phyloP scores from a whole-genome alignment of 2,888 invertebrate species.

The Ennomos erosarius region DNA sequence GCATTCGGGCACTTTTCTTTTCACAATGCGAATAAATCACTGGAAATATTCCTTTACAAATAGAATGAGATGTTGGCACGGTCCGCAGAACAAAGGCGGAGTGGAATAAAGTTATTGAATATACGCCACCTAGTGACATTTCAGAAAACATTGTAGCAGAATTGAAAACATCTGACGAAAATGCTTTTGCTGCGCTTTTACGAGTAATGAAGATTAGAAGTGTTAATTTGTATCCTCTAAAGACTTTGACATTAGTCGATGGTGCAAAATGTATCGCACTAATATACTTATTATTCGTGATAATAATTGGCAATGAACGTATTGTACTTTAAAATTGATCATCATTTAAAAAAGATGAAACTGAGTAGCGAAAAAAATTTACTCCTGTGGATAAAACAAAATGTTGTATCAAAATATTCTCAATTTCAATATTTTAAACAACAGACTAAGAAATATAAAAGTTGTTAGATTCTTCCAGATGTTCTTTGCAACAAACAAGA shows the following conservation, averaged over 20 bases:
- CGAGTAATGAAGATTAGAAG: constrained; percentile 2
- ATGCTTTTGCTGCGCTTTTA: constrained; percentile 19
- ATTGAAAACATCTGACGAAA: constrained; percentile 53
- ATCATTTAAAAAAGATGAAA: too few relatives aligned
- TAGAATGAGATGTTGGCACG: constrained; percentile 65
- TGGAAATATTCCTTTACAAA: constrained; percentile 58
- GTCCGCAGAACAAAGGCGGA: constrained; percentile 65
- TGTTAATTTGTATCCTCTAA: not conserved
- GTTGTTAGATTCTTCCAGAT: constrained; percentile 26
- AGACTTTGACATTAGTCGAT: too few relatives aligned
- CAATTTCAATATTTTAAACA: not conserved
- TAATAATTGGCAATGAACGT: too few relatives aligned
- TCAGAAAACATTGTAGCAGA: constrained; percentile 57
- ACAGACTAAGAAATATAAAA: constrained; percentile 14
- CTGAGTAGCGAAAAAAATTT: too few relatives aligned
- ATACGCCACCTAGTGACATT: constrained; percentile 51
- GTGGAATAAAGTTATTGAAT: constrained; percentile 59
- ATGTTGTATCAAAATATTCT: too few relatives aligned
- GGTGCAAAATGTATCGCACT: too few relatives aligned
- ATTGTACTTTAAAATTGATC: too few relatives aligned
- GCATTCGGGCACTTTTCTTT: constrained; percentile 49
- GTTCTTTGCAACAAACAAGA: constrained; percentile 34
- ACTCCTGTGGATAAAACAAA: not conserved
- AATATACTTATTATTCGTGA: too few relatives aligned
- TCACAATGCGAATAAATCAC: constrained; percentile 54